These are phyloP conservation scores for Mobula hypostoma DNA, from an alignment of 2,113 vertebrate genomes.

Conservation along the genomic window DNA sequence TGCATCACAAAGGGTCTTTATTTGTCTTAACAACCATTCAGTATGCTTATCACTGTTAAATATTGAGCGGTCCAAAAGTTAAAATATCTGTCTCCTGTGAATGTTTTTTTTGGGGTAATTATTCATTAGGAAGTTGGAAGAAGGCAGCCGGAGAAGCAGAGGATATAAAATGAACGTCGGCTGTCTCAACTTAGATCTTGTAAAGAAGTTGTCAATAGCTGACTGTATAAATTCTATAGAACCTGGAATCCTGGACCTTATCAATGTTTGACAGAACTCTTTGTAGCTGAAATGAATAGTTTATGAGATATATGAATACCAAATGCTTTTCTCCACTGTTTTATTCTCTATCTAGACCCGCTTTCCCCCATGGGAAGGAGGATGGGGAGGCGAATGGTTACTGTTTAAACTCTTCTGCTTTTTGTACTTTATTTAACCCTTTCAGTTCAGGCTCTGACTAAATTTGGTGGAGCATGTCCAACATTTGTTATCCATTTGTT, in stretches of 20 bases:
- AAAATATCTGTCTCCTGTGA: not conserved
- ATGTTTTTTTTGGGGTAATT: not conserved
- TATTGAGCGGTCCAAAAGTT: not conserved
- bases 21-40: not conserved
- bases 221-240: conserved; percentile 26
- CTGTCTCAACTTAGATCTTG: conserved; percentile 25
- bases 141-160: not conserved
- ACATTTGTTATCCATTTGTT: not conserved
- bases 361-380: not conserved
- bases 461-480: no score
- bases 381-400: not conserved
- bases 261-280: conserved; percentile 38
- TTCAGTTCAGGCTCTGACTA: not conserved
- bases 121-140: not conserved
- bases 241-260: conserved; percentile 34
- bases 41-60: not conserved
- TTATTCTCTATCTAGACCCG: not conserved
- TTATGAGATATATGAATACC: conserved; percentile 38
- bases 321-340: conserved; percentile 36
- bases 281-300: conserved; percentile 36
- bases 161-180: not conserved
- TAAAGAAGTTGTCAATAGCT: conserved; percentile 36
- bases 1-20: not conserved
- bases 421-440: conserved; percentile 20
- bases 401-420: conserved; percentile 3